Percentiles rank a stretch among this genome's conserved stretches.
These are phyloP conservation scores for Promerops cafer DNA, from an alignment of 2,113 vertebrate genomes.

Conservation along the genomic window DNA sequence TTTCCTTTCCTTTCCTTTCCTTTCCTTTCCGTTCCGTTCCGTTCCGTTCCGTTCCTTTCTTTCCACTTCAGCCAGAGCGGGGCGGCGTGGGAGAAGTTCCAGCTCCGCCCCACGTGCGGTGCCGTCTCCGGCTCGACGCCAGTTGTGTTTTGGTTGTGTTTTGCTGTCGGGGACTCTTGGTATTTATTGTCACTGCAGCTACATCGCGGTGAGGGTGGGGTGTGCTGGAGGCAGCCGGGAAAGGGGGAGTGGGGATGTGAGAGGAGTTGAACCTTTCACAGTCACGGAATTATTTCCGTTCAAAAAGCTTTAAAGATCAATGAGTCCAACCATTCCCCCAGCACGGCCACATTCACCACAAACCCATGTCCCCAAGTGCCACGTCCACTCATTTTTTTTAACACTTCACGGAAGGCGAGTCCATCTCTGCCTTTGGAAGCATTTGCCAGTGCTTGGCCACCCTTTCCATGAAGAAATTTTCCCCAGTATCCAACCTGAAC, in stretches of 20 bases:
- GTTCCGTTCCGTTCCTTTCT: too few species aligned
- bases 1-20: too few species aligned
- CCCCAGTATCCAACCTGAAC: fast-evolving
- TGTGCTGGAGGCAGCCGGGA: not conserved
- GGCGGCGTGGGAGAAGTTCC: not conserved
- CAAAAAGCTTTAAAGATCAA: not conserved
- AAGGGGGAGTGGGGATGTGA: not conserved
- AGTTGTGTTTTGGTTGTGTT: not conserved
- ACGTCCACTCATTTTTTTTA: not conserved
- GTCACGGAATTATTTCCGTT: not conserved
- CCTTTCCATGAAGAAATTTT: not conserved
- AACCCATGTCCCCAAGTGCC: not conserved
- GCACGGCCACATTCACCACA: not conserved
- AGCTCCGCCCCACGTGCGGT: not conserved
- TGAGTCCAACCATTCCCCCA: not conserved
- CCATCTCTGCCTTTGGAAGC: not conserved
- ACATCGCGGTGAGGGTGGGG: not conserved
- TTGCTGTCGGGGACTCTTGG: not conserved
- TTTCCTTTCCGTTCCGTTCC: too few species aligned
- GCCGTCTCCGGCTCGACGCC: not conserved
- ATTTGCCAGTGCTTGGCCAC: not conserved
- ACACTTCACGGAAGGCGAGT: not conserved
- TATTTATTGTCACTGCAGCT: not conserved
- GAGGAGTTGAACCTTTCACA: not conserved
- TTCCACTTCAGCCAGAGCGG: too few species aligned